Evolutionary conservation across 23 tunicate species (phyloP), one percentile per base, ranked within the genome.

Genomic region (Halocynthia roretzi): DNA sequence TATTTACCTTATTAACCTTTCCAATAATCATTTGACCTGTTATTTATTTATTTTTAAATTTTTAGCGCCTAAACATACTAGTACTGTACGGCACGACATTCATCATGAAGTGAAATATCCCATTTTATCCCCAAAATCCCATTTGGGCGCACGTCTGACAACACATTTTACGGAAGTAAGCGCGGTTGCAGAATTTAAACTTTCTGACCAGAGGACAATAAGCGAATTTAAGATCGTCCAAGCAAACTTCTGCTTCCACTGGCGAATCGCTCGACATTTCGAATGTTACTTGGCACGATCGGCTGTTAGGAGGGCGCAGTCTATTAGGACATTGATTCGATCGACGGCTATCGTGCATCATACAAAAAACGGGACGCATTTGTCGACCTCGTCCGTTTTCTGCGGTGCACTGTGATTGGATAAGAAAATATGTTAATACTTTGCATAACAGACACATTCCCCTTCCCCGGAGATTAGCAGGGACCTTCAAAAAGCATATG

Each of bases 161-260:
- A 82, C 99, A 95, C 79, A 68, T 85, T 62, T 89, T 95, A 14
- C 88, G 72, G 70, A 95, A 95, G 71, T 84, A 89, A 50, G 82
- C 71, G 19, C 96, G 78, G 19, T 52, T 58, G 67, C 99, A 95
- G 78, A 89, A 95, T 51, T 86, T 80, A 82, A 81, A 95, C 66
- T 72, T 77, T 6, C 53, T 60, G 50, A 95, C 99, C 14, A 85
- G 80, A 0, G 78, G 85, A 74, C 99, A 95, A 71, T 95, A 88
- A 6, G 68, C 58, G 54, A 94, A 84, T 55, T 88, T 88, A 15
- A 76, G 83, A 62, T 87, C 93, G 77, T 94, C 98, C 8, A 31
- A 81, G 61, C 97, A 91, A 23, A 48, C 62, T 52, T 48, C 80
- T 7, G 23, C 76, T 6, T 77, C 19, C 44, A 4, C 4, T 22